A percentile compares a stretch with the other conserved stretches of the same genome.
Evolutionary conservation across 2,113 vertebrate species (phyloP).

Genomic region (Columba janthina): DNA sequence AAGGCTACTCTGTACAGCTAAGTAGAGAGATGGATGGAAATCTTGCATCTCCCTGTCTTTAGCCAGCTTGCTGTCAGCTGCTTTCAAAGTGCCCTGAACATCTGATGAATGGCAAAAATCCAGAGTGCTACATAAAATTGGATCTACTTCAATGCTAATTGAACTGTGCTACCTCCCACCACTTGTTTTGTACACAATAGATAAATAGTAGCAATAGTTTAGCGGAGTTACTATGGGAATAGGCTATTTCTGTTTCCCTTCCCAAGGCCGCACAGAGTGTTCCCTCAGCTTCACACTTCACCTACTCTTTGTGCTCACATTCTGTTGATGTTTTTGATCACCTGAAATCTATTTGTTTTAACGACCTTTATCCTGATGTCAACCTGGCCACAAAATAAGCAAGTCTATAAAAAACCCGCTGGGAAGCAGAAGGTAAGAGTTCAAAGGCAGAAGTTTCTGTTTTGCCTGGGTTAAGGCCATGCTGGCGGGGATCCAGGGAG

Average conservation of each 20-base stretch:
- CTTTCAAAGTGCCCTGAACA: neutral
- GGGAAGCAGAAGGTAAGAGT: neutral
- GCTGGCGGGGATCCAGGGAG: neutral
- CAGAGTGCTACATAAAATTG: neutral
- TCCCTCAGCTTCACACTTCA: slow-evolving; percentile 8
- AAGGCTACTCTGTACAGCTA: neutral
- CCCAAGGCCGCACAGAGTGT: neutral
- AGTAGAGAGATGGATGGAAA: neutral
- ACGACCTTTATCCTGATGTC: neutral
- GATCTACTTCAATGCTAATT: neutral
- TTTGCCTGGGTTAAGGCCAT: neutral
- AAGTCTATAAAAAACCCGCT: neutral
- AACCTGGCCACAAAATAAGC: neutral
- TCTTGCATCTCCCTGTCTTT: neutral
- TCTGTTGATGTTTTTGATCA: neutral
- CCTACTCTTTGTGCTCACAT: neutral
- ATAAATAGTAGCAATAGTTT: neutral
- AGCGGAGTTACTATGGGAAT: neutral
- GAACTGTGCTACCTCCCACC: neutral
- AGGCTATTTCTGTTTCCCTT: neutral
- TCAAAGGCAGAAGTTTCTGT: neutral
- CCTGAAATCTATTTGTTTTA: slow-evolving; percentile 2
- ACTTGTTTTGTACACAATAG: neutral
- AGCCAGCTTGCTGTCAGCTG: neutral
- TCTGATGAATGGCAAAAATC: neutral